Evolutionary conservation across 2,888 invertebrate genomes (phyloP), one percentile per base, ranked within the genome.

Genomic region (Agrochola lychnidis): DNA sequence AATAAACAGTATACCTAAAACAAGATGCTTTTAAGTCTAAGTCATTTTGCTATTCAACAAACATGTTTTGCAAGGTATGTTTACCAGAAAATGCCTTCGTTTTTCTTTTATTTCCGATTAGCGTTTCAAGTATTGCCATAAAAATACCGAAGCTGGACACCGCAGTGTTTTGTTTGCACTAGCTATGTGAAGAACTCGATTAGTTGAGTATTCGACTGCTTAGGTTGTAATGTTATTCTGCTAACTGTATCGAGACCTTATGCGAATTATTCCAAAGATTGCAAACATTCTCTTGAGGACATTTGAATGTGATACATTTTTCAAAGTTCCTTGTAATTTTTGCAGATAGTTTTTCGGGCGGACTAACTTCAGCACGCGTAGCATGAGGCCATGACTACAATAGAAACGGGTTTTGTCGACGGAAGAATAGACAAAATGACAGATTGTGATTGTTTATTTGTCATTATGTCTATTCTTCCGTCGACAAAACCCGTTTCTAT

Each of bases 121-220:
- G 59, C 45, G 64, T 70, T 66, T 76, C 53, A 76, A 79, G 69
- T 56, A 79, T 76, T 69, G 53, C 68, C 53, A 75, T 79, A 69
- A 64, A 81, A 81, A 79, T 81, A 81, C 76, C 59, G 7, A 10
- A 30, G 51, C 22, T 14, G 36, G 42, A 3, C 14, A 6, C 22
- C 42, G 48, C 6, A 22, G 51, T 30, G 63, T 69, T 68, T 51
- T 53, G 25, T 57, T 40, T 16, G 30, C 19, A n/a, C 22, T 30
- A 16, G 36, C 40, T 25, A 64, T 59, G 76, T 36, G 36, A n/a
- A 40, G 76, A 81, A 81, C 76, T 48, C 45, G 57, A 79, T 40
- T 59, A 40, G 40, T 64, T 64, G 63, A 69, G 30, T 40, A 56
- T 64, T 30, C 10, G 14, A 81, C 10, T 40, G 63, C 36, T 19